These are phyloP conservation scores for Manis pentadactyla DNA, from an alignment of 2,797 vertebrate species.

Conservation along the genomic window DNA sequence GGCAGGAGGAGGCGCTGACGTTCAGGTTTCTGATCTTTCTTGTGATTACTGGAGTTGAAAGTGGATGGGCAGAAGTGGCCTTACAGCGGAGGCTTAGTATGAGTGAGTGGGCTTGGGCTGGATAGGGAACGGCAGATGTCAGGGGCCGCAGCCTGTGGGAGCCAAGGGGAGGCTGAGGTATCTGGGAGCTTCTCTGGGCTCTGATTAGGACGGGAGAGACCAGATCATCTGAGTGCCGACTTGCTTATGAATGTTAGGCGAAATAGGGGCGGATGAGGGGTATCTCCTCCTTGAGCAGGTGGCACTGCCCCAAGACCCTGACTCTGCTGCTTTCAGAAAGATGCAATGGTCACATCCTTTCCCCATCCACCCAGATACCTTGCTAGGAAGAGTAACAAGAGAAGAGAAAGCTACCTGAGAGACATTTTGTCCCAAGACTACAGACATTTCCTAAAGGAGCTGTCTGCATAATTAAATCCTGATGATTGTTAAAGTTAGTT, in stretches of 20 bases:
- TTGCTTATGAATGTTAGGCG: not conserved
- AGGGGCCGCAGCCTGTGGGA: not conserved
- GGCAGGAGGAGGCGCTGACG: not conserved
- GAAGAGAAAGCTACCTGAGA: not conserved
- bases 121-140: not conserved
- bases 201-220: not conserved
- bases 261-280: not conserved
- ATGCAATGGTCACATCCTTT: not conserved
- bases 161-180: not conserved
- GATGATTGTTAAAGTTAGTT: slow-evolving; percentile 1
- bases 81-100: not conserved
- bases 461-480: not conserved
- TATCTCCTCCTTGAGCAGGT: not conserved
- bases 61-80: not conserved
- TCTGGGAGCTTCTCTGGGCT: not conserved
- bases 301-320: not conserved
- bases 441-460: not conserved
- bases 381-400: not conserved
- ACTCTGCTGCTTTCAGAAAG: not conserved
- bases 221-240: not conserved
- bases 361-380: not conserved
- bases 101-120: not conserved
- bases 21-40: not conserved
- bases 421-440: not conserved
- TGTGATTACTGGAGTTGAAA: not conserved